Evolutionary conservation across 2,888 invertebrate genomes (phyloP), one percentile per base, ranked within the genome.

Genomic region (Sabellastarte sp.): DNA sequence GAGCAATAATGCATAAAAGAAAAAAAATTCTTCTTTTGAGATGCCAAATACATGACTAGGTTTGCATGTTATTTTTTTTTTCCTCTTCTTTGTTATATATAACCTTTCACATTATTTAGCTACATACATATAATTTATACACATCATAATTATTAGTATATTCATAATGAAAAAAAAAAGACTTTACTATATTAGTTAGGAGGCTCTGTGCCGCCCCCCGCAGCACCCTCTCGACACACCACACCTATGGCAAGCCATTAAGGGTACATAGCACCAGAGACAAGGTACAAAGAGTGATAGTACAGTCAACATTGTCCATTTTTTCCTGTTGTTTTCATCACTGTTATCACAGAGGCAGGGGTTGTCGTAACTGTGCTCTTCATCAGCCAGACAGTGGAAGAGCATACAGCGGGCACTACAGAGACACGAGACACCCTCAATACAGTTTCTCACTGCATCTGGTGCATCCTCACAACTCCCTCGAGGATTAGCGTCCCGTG

Each of bases 341-440:
- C 74, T 86, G 32, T 87, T 85, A 30, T 85, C 87, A 85, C 93
- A 93, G 69, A 90, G 89, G 86, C 94, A 95, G 5, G 94, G 93
- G 79, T 90, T 26, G 53, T 78, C 76, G 67, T 76, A 79, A 75
- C 95, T 93, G 1, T 93, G 94, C 80, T 95, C 95, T 1, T 91
- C 89, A 84, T 94, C 93, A 71, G 92, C 89, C 89, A 93, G 91
- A 84, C 95, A 95, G 86, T 95, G 95, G 86, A 95, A 95, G 78
- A 94, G 87, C 89, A 95, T 89, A 77, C 93, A 91, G 84, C 90
- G 90, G 26, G 95, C 93, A 84, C 93, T 93, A 72, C 89, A 88
- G 78, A 95, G 90, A 82, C 95, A 95, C 57, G 92, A 89, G 56
- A 93, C 88, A 63, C 88, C 87, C 82, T 94, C 91, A 76, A 95